Percentiles rank a stretch among this genome's conserved stretches.
Evolutionary conservation across 2,797 vertebrate species (phyloP).

Genomic region (Eidolon dupreanum): DNA sequence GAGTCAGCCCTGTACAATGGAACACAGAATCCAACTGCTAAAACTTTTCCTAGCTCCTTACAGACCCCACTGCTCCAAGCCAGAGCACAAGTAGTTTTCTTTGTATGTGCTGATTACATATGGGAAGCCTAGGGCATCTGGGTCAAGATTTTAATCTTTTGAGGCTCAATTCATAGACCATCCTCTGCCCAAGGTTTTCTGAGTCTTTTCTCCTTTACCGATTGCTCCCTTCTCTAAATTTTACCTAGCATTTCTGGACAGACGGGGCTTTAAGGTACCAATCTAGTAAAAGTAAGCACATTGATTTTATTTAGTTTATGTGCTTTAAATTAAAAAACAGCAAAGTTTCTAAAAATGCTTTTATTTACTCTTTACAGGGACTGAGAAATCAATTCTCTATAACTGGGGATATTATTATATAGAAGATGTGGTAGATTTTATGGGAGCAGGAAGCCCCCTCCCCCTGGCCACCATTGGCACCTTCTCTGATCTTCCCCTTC

Average conservation of each 20-base stretch:
- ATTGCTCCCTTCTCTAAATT: slow-evolving; percentile 41
- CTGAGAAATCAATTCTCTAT: neutral
- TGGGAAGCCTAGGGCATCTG: neutral
- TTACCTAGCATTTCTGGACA: neutral
- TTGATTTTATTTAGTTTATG: neutral
- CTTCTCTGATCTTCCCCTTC: neutral
- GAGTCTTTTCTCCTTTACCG: neutral
- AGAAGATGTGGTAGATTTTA: neutral
- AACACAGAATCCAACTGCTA: neutral
- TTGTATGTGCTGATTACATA: neutral
- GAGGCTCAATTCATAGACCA: neutral
- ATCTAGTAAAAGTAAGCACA: neutral
- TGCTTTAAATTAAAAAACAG: neutral
- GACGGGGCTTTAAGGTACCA: neutral
- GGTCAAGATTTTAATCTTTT: neutral
- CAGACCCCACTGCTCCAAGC: neutral
- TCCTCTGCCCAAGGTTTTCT: neutral
- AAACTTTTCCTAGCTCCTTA: neutral
- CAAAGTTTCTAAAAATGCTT: neutral
- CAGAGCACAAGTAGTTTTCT: neutral
- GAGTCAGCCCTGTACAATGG: neutral
- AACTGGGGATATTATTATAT: neutral
- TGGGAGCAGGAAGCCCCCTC: neutral
- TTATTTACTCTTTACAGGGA: neutral
- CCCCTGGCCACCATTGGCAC: rapidly evolving